A percentile compares a stretch with the other conserved stretches of the same genome.
Evolutionary conservation across 2,888 invertebrate genomes (phyloP).

Genomic region (Drosophila heteroneura): DNA sequence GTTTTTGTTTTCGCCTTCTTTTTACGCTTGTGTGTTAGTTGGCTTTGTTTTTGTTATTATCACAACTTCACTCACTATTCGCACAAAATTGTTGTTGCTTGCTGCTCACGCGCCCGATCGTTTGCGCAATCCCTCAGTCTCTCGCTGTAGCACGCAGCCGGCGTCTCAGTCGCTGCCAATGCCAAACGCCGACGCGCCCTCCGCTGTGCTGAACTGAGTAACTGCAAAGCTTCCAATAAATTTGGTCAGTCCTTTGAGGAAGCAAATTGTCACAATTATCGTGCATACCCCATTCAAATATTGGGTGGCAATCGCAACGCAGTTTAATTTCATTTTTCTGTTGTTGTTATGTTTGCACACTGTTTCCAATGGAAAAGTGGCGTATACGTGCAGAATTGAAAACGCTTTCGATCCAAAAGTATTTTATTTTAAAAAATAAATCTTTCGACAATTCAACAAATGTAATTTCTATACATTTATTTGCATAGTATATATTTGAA

Average conservation of each 20-base stretch:
- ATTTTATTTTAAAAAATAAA: not conserved
- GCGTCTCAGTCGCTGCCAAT: conserved; percentile 37
- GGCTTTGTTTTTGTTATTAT: conserved; percentile 70
- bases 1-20: conserved; percentile 55
- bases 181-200: conserved; percentile 13
- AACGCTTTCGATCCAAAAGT: not conserved
- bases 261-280: not conserved
- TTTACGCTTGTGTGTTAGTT: conserved; percentile 59
- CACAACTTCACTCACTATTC: conserved; percentile 63
- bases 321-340: conserved; percentile 50
- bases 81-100: conserved; percentile 34
- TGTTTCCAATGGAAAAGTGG: not conserved
- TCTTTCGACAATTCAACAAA: not conserved
- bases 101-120: conserved; percentile 13
- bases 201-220: not conserved
- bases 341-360: not conserved
- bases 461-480: not conserved
- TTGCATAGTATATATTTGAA: not conserved
- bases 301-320: conserved; percentile 37
- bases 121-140: conserved; percentile 2
- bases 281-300: conserved; percentile 11
- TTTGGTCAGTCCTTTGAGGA: conserved; percentile 12
- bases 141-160: conserved; percentile 34
- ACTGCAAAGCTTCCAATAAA: not conserved
- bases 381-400: not conserved